Conservation (phyloP, 1,140 invertebrate species). For the Drosophila triauraria region DNA sequence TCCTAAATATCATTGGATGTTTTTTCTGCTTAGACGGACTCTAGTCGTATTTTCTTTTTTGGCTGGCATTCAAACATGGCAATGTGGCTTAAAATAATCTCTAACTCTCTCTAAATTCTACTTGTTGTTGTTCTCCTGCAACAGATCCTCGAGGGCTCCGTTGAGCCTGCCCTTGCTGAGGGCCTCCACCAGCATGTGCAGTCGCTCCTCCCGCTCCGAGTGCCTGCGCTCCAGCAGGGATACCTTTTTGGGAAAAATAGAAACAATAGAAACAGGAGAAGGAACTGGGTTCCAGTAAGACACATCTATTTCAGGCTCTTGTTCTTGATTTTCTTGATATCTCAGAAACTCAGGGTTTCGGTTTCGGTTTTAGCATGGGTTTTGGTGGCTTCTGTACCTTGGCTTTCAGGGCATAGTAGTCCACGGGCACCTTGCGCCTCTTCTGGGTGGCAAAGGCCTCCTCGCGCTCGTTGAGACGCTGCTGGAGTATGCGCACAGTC, state of each 20-base stretch:
- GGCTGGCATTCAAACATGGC: conserved; percentile 47
- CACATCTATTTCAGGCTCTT: not conserved
- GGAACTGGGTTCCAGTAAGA: not conserved
- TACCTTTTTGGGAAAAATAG: conserved; percentile 51
- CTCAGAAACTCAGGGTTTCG: not conserved
- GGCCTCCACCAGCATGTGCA: conserved; percentile 84
- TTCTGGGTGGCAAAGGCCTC: conserved; percentile 80
- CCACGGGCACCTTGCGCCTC: conserved; percentile 82
- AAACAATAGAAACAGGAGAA: not conserved
- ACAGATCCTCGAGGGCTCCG: conserved; percentile 75
- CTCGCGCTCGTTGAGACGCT: conserved; percentile 81
- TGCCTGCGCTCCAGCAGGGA: conserved; percentile 80
- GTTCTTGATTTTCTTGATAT: not conserved
- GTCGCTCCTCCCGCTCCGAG: conserved; percentile 82
- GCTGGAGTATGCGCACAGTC: conserved; percentile 79
- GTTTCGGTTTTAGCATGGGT: not conserved
- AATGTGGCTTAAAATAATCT: conserved; percentile 26
- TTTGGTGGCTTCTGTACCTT: conserved; percentile 64
- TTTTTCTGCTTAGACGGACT: conserved; percentile 48
- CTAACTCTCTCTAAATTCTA: conserved; percentile 13
- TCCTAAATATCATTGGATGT: conserved; percentile 27
- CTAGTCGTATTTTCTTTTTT: conserved; percentile 19
- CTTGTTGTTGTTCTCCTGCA: conserved; percentile 80
- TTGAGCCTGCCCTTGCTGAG: conserved; percentile 82
- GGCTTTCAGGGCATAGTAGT: conserved; percentile 84